Conservation (phyloP, 2,888 invertebrate genomes). For the Lepidocyrtoides sp. region DNA sequence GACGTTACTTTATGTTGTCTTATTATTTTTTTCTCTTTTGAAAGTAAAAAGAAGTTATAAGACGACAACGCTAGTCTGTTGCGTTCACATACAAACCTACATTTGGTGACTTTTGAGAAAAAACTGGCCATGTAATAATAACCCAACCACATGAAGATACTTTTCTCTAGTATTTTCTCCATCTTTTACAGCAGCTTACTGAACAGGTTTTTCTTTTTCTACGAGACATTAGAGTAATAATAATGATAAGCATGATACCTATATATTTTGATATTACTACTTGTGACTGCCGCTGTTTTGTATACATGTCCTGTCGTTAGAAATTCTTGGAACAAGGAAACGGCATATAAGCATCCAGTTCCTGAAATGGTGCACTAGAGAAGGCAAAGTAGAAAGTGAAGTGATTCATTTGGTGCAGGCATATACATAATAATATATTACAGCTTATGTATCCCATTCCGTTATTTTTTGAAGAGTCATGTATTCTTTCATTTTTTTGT, state of each 20-base stretch:
- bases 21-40: slow-evolving; percentile 22
- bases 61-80: slow-evolving; percentile 38
- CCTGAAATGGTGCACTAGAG: too few species aligned
- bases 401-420: too few species aligned
- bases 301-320: slow-evolving; percentile 8
- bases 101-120: slow-evolving; percentile 36
- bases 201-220: background rate
- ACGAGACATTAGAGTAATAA: background rate
- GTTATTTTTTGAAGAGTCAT: slow-evolving; percentile 1
- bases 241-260: background rate
- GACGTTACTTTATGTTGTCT: too few species aligned
- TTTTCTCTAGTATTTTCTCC: slow-evolving; percentile 2
- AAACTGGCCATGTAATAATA: slow-evolving; percentile 57
- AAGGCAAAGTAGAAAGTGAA: too few species aligned
- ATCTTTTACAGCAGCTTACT: background rate
- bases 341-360: too few species aligned
- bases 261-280: background rate
- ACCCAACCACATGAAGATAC: background rate
- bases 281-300: background rate
- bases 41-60: background rate
- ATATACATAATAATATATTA: too few species aligned
- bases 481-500: slow-evolving; percentile 26
- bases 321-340: background rate
- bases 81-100: slow-evolving; percentile 66
- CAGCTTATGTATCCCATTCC: background rate